These are phyloP conservation scores for Condylura cristata DNA, from an alignment of 2,113 vertebrate species.

Conservation along the genomic window DNA sequence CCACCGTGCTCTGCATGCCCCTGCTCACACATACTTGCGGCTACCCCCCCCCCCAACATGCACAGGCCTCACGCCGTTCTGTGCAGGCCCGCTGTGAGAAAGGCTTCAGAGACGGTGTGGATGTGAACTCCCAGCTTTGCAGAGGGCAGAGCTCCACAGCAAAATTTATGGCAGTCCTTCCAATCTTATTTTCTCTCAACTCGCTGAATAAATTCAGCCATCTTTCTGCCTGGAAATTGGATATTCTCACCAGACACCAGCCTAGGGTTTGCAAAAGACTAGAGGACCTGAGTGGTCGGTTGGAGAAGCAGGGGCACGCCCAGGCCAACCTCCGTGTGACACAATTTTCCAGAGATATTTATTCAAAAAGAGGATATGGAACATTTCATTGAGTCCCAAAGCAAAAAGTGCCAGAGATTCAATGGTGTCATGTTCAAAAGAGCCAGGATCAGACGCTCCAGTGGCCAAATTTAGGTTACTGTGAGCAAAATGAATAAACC, in stretches of 20 bases:
- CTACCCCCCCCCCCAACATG: no score
- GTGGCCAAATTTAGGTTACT: neutral
- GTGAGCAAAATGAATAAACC: neutral
- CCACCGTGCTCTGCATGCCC: neutral
- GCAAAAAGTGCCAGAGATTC: neutral
- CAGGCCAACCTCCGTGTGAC: neutral
- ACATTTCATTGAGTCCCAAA: neutral
- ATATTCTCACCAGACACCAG: neutral
- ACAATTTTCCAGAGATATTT: neutral
- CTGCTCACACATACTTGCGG: no score
- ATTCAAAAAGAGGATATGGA: neutral
- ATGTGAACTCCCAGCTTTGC: neutral
- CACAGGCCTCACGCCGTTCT: neutral
- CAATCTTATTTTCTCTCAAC: constrained; percentile 40
- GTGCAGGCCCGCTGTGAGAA: neutral
- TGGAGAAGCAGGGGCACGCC: fast-evolving
- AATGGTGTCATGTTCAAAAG: neutral
- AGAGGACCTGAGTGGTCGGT: neutral
- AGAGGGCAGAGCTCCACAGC: neutral
- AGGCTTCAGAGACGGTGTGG: neutral
- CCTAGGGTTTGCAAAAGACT: neutral
- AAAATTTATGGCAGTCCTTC: constrained; percentile 21
- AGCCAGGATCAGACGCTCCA: neutral
- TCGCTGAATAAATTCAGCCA: constrained; percentile 38
- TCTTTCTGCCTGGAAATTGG: constrained; percentile 46